Conservation (phyloP, 30 jellyfish, hydroid and myxozoan species). For the Haliclystus octoradiatus region DNA sequence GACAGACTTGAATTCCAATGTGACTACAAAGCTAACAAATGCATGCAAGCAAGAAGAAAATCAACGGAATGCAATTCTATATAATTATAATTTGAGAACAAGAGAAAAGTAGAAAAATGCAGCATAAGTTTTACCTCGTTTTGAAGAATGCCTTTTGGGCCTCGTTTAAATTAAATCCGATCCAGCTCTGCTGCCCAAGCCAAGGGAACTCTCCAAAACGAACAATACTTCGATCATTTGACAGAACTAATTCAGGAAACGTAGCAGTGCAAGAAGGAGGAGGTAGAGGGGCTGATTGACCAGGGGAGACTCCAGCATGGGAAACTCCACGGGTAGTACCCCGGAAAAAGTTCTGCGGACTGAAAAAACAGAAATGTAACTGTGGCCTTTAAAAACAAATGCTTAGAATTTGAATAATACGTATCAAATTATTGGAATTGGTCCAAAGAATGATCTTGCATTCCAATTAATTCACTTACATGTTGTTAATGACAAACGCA, state of each 20-base stretch:
- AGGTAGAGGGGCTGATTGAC: slow-evolving; percentile 56
- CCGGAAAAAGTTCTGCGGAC: slow-evolving; percentile 64
- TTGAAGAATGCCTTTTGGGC: slow-evolving; percentile 38
- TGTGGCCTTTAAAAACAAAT: background rate
- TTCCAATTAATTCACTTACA: slow-evolving; percentile 22
- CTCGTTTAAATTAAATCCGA: slow-evolving; percentile 46
- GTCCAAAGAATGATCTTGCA: background rate
- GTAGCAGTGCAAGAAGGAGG: slow-evolving; percentile 85
- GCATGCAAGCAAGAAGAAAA: background rate
- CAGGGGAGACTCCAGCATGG: slow-evolving; percentile 82
- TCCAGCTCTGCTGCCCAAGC: slow-evolving; percentile 55
- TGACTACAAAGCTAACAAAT: slow-evolving; percentile 62
- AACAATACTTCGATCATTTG: slow-evolving; percentile 48
- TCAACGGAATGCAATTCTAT: background rate
- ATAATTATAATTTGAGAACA: too few species aligned
- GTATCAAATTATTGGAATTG: background rate
- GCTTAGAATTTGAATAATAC: background rate
- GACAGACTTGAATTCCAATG: slow-evolving; percentile 72
- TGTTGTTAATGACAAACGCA: slow-evolving; percentile 36
- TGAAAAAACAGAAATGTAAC: slow-evolving; percentile 6
- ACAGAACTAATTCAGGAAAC: slow-evolving; percentile 42
- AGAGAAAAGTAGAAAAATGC: background rate
- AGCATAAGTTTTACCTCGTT: slow-evolving; percentile 40
- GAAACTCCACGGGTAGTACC: slow-evolving; percentile 79
- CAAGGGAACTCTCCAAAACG: slow-evolving; percentile 76